phyloP scores from a whole-genome alignment of 2,888 invertebrate genomes.

The Galerucella pusilla region DNA sequence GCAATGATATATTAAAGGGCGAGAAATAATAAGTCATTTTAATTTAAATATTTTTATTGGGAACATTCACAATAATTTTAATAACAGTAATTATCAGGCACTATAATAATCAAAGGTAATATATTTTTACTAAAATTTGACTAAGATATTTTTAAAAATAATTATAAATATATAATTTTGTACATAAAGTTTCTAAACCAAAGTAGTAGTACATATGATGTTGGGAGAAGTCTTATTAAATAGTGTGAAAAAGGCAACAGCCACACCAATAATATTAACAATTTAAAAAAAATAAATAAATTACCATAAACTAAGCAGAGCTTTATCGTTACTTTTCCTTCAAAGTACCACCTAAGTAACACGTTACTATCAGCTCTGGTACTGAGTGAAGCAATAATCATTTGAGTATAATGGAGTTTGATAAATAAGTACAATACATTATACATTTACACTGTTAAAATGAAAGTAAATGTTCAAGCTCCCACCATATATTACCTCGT shows the following conservation, averaged over 20 bases:
- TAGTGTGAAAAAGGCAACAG: too few species aligned
- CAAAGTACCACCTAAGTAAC: too few species aligned
- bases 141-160: constrained; percentile 2
- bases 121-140: constrained; percentile 10
- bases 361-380: not conserved
- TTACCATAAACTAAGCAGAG: too few species aligned
- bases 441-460: not conserved
- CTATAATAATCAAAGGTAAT: constrained; percentile 15
- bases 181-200: not conserved
- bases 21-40: not conserved
- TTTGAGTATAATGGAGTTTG: not conserved
- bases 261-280: too few species aligned
- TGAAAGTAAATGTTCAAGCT: not conserved
- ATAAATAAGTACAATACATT: constrained; percentile 4
- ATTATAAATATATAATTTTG: constrained; percentile 17
- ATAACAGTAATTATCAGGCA: constrained; percentile 19
- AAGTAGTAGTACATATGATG: too few species aligned
- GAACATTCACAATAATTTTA: not conserved
- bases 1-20: too few species aligned
- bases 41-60: constrained; percentile 13
- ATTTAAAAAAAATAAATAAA: too few species aligned
- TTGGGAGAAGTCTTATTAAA: too few species aligned
- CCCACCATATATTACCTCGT: not conserved
- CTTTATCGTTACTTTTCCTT: too few species aligned
- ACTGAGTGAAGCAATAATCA: not conserved